These are phyloP conservation scores for Lycocerus yunnanus DNA, from an alignment of 2,888 invertebrate genomes.

Conservation along the genomic window DNA sequence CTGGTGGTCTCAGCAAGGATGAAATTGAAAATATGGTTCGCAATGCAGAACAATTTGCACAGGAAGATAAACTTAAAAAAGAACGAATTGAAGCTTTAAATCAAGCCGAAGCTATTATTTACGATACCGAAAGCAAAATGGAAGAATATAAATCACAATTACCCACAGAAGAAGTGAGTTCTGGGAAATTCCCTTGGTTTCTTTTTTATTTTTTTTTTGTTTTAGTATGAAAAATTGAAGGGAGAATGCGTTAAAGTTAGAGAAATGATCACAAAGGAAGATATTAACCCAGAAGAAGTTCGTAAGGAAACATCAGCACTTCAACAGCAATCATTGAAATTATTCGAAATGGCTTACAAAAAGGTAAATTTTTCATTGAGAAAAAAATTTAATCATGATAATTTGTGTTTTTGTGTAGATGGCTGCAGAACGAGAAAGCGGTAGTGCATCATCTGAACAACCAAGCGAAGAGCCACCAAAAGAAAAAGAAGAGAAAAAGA, in stretches of 20 bases:
- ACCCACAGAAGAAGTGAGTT: conserved; percentile 87
- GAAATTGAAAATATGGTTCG: conserved; percentile 99
- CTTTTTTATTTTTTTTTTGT: conserved; percentile 31
- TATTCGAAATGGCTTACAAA: conserved; percentile 99
- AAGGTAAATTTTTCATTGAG: conserved; percentile 71
- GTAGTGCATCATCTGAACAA: conserved; percentile 47
- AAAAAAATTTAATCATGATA: not conserved
- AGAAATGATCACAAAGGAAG: conserved; percentile 87
- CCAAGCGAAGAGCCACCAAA: too few relatives aligned
- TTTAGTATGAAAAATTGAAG: conserved; percentile 84
- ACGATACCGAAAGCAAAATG: conserved; percentile 98
- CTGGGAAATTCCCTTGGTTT: not conserved
- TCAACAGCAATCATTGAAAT: conserved; percentile 95
- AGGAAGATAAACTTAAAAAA: conserved; percentile 86
- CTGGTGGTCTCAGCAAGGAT: conserved; percentile 92
- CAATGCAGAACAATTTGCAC: conserved; percentile 95
- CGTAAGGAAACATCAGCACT: conserved; percentile 83
- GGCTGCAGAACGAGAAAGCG: conserved; percentile 76
- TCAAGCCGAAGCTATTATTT: conserved; percentile 95
- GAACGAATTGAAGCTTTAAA: conserved; percentile 95
- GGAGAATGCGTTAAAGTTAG: conserved; percentile 82
- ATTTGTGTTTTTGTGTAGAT: conserved; percentile 41
- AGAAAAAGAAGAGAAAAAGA: conserved; percentile 69
- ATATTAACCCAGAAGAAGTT: conserved; percentile 89
- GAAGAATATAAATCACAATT: conserved; percentile 97